Conservation (phyloP, 2,888 invertebrate species). For the Panopea generosa region DNA sequence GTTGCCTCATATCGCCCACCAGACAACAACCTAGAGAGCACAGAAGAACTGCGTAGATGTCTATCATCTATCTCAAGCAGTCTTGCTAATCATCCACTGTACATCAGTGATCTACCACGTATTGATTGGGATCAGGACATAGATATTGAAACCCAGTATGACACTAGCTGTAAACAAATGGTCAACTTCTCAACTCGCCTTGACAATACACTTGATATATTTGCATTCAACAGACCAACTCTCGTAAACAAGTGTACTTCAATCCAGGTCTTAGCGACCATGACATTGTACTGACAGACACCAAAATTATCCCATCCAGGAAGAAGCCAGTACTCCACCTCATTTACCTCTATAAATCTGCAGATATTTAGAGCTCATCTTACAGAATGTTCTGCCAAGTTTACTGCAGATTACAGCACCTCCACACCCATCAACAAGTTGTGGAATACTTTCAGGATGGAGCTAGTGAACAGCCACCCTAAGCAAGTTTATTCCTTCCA, state of each 20-base stretch:
- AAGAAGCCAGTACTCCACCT: neutral
- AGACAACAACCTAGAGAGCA: neutral
- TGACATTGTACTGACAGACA: neutral
- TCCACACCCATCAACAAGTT: too few relatives aligned
- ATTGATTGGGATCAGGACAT: constrained; percentile 1
- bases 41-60: neutral
- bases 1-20: constrained; percentile 3
- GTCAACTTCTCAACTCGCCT: too few relatives aligned
- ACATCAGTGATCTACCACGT: neutral
- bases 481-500: too few relatives aligned
- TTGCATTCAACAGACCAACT: neutral
- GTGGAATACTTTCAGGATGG: too few relatives aligned
- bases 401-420: too few relatives aligned
- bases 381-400: too few relatives aligned
- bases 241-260: neutral
- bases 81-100: too few relatives aligned
- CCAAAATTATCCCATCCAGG: neutral
- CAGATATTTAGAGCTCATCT: too few relatives aligned
- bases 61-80: neutral
- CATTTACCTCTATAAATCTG: too few relatives aligned
- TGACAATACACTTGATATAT: neutral
- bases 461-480: too few relatives aligned
- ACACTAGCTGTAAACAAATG: neutral
- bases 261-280: neutral
- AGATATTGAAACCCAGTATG: neutral